A percentile compares a stretch with the other conserved stretches of the same genome.
Evolutionary conservation across 2,888 invertebrate species (phyloP).

Genomic region (Cheilosia urbana): DNA sequence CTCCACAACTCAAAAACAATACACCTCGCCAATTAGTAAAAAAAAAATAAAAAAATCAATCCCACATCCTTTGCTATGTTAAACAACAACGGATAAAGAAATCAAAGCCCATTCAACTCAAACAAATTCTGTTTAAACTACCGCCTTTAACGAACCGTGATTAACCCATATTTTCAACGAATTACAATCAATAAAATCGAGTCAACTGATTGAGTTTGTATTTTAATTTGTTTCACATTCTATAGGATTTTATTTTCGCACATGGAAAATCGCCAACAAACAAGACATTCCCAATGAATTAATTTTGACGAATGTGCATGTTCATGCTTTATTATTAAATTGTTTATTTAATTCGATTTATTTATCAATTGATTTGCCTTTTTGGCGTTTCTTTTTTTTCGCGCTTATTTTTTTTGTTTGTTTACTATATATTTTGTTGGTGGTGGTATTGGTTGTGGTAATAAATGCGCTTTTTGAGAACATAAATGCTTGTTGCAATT

Average conservation of each 20-base stretch:
- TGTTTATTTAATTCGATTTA: conserved; percentile 7
- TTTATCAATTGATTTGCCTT: conserved; percentile 11
- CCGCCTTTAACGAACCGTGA: conserved; percentile 25
- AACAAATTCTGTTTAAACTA: conserved; percentile 16
- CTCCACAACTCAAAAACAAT: background rate
- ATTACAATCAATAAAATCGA: conserved; percentile 21
- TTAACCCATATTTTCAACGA: conserved; percentile 10
- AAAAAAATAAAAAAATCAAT: background rate
- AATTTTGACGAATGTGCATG: background rate
- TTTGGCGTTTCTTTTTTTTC: background rate
- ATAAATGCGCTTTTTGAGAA: background rate
- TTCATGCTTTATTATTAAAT: too few species aligned
- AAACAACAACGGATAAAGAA: background rate
- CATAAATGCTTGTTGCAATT: background rate
- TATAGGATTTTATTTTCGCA: background rate
- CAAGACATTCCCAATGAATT: background rate
- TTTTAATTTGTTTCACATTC: conserved; percentile 9
- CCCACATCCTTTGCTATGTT: conserved; percentile 2
- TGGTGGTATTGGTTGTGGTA: conserved; percentile 1
- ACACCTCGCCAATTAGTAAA: background rate
- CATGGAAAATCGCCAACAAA: background rate
- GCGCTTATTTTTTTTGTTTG: background rate
- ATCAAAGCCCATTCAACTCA: conserved; percentile 23
- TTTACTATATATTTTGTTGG: background rate
- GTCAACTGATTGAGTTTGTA: conserved; percentile 21